A percentile compares a stretch with the other conserved stretches of the same genome.
Conservation (phyloP, 2,113 vertebrate species). For the Arothron firmamentum region DNA sequence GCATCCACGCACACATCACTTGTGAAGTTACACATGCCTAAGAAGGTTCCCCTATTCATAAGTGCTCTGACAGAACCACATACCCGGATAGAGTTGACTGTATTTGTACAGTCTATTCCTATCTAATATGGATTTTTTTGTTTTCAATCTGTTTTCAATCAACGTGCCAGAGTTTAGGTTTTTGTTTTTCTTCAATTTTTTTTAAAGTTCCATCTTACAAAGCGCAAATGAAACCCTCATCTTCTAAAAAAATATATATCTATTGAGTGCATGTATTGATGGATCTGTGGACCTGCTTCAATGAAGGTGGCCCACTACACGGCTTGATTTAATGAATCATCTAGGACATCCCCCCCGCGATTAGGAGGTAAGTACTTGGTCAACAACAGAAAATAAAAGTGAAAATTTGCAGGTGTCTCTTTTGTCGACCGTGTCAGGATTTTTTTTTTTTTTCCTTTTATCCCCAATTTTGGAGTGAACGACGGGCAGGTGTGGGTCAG, state of each 20-base stretch:
- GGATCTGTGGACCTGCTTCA: constrained; percentile 52
- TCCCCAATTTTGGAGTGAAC: constrained; percentile 61
- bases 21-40: constrained; percentile 70
- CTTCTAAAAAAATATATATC: constrained; percentile 74
- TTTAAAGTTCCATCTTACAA: constrained; percentile 60
- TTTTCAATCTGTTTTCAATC: constrained; percentile 58
- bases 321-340: constrained; percentile 51
- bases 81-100: constrained; percentile 61
- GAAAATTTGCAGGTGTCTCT: constrained; percentile 64
- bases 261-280: constrained; percentile 66
- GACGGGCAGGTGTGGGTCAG: constrained; percentile 68
- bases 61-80: constrained; percentile 77
- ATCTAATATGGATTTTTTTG: constrained; percentile 41
- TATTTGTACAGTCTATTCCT: constrained; percentile 51
- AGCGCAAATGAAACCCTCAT: constrained; percentile 63
- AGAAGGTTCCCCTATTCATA: constrained; percentile 72
- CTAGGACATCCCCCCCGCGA: constrained; percentile 49
- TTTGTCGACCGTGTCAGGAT: constrained; percentile 47
- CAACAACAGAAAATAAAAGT: constrained; percentile 50
- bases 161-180: constrained; percentile 47
- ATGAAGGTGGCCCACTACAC: constrained; percentile 36
- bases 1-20: constrained; percentile 52
- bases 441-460: constrained; percentile 47
- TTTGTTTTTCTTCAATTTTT: constrained; percentile 31
- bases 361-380: constrained; percentile 71